Conservation (phyloP, 2,888 invertebrate species). For the Eurois occulta region DNA sequence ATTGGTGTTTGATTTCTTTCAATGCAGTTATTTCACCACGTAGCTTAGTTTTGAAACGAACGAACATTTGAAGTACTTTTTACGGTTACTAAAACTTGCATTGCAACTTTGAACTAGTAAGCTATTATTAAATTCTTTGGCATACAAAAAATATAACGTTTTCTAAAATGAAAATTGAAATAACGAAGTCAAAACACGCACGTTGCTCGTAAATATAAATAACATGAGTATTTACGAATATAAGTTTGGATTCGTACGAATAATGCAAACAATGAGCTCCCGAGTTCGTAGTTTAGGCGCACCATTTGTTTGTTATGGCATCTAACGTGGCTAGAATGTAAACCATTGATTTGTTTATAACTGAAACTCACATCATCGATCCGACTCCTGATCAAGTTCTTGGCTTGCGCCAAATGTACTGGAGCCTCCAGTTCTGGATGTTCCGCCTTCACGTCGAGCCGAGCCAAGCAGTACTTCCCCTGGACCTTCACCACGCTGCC, state of each 20-base stretch:
- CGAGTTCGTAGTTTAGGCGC: not conserved
- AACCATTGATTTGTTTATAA: conserved; percentile 39
- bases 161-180: conserved; percentile 1
- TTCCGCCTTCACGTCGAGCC: conserved; percentile 91
- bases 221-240: conserved; percentile 8
- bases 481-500: conserved; percentile 91
- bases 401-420: conserved; percentile 92
- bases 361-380: conserved; percentile 91
- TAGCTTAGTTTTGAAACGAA: conserved; percentile 13
- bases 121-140: not conserved
- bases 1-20: conserved; percentile 35
- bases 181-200: conserved; percentile 2
- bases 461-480: conserved; percentile 93
- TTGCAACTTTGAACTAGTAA: not conserved
- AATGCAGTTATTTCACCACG: conserved; percentile 9
- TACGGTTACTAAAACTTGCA: conserved; percentile 1
- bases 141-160: not conserved
- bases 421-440: conserved; percentile 91
- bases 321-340: conserved; percentile 5
- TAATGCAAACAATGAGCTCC: conserved; percentile 31
- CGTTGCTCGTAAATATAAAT: conserved; percentile 20
- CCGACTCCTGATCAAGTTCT: conserved; percentile 91
- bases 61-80: conserved; percentile 10
- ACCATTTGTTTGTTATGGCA: conserved; percentile 23
- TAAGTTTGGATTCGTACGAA: conserved; percentile 6